These are phyloP conservation scores for Unio pictorum DNA, from an alignment of 2,888 invertebrate species.

Conservation along the genomic window DNA sequence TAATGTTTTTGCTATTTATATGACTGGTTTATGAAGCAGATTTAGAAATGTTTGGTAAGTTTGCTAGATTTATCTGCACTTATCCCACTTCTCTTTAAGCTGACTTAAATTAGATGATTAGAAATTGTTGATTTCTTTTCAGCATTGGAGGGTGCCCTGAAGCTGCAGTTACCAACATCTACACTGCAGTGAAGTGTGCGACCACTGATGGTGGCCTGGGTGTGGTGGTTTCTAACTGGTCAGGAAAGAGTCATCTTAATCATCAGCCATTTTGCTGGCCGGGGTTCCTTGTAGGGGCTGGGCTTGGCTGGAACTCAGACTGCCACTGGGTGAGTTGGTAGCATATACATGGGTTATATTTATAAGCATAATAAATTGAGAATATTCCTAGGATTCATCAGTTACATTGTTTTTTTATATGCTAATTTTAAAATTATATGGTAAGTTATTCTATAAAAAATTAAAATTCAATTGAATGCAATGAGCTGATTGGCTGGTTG, in stretches of 20 bases:
- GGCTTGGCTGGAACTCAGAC: constrained; percentile 76
- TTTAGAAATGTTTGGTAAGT: too few species aligned
- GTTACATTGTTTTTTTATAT: background rate
- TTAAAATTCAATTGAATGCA: too few species aligned
- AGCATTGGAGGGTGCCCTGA: constrained; percentile 77
- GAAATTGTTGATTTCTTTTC: constrained; percentile 16
- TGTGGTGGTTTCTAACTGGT: constrained; percentile 77
- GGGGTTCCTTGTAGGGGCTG: constrained; percentile 76
- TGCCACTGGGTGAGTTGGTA: constrained; percentile 70
- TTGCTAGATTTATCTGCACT: too few species aligned
- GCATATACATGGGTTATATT: too few species aligned
- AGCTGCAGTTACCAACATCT: constrained; percentile 76
- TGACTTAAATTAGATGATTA: background rate
- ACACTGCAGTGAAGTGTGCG: constrained; percentile 75
- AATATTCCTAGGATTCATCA: background rate
- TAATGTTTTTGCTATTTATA: too few species aligned
- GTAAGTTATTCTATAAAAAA: too few species aligned
- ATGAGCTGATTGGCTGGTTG: too few species aligned
- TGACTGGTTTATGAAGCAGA: too few species aligned
- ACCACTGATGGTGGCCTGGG: constrained; percentile 74
- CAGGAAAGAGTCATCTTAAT: constrained; percentile 76
- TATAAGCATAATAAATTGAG: background rate
- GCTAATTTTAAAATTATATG: too few species aligned
- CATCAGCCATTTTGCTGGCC: constrained; percentile 77
- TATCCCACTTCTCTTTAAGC: background rate